Conservation (phyloP, 1,140 invertebrate species). For the Procambarus clarkii region DNA sequence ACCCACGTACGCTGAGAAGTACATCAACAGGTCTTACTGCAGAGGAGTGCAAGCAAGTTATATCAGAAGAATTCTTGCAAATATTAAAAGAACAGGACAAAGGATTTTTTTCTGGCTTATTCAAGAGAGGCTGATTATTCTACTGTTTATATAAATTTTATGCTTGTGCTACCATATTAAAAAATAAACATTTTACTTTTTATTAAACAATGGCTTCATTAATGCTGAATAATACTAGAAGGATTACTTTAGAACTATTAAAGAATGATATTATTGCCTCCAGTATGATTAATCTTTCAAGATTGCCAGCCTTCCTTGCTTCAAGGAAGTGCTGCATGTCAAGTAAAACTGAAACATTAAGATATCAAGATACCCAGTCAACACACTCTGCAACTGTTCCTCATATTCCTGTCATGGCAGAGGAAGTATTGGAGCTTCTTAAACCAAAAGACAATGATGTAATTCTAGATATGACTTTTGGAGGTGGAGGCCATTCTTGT, state of each 20-base stretch:
- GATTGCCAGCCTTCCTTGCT: background rate
- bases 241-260: background rate
- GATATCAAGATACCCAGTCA: background rate
- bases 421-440: constrained; percentile 38
- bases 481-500: constrained; percentile 43
- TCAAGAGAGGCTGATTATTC: constrained; percentile 19
- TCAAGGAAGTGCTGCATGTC: background rate
- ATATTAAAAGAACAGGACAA: constrained; percentile 11
- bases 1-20: constrained; percentile 43
- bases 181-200: background rate
- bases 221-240: background rate
- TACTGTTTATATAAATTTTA: background rate
- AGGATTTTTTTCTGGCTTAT: constrained; percentile 6
- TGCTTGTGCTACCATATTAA: background rate
- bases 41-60: constrained; percentile 35
- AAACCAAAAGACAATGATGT: constrained; percentile 20
- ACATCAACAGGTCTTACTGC: constrained; percentile 50
- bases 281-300: background rate
- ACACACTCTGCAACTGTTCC: background rate
- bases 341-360: background rate
- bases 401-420: constrained; percentile 55
- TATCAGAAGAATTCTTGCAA: constrained; percentile 39
- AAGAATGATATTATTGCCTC: background rate
- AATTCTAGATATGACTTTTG: constrained; percentile 52
- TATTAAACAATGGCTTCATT: background rate